phyloP scores from a whole-genome alignment of 2,797 vertebrate genomes.

The Enteromius radiatus region DNA sequence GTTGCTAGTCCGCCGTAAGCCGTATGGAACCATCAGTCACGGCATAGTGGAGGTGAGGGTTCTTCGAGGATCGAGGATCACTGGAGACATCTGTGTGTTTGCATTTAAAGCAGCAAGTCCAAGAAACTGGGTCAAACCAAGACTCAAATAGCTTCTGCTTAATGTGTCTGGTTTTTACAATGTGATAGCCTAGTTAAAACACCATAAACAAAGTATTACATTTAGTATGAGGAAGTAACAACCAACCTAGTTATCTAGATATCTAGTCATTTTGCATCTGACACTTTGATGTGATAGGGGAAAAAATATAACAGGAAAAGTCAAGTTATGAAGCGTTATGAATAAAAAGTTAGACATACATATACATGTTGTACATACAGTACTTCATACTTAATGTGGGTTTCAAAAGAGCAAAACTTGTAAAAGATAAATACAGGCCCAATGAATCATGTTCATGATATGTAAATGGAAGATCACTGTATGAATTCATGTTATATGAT shows the following conservation, averaged over 20 bases:
- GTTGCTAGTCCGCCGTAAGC: constrained; percentile 89
- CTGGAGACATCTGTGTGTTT: background rate
- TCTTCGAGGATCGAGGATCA: background rate
- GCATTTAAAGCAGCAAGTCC: background rate
- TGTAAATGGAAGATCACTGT: background rate
- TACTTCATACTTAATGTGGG: background rate
- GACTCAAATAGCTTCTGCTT: background rate
- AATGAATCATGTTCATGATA: background rate
- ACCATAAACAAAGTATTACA: background rate
- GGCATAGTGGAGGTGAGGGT: constrained; percentile 88
- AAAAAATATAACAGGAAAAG: background rate
- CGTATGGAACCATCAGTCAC: constrained; percentile 91
- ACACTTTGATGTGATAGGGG: background rate
- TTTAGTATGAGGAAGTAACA: background rate
- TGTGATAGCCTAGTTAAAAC: background rate
- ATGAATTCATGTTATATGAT: background rate
- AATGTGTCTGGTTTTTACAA: background rate
- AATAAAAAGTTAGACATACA: background rate
- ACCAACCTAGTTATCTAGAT: background rate
- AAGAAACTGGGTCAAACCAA: background rate
- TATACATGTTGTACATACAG: background rate
- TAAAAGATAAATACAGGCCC: background rate
- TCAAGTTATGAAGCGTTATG: background rate
- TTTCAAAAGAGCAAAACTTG: background rate
- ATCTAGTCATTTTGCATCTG: background rate